These are phyloP conservation scores for Octodonta nipae DNA, from an alignment of 2,888 invertebrate genomes.

Conservation along the genomic window DNA sequence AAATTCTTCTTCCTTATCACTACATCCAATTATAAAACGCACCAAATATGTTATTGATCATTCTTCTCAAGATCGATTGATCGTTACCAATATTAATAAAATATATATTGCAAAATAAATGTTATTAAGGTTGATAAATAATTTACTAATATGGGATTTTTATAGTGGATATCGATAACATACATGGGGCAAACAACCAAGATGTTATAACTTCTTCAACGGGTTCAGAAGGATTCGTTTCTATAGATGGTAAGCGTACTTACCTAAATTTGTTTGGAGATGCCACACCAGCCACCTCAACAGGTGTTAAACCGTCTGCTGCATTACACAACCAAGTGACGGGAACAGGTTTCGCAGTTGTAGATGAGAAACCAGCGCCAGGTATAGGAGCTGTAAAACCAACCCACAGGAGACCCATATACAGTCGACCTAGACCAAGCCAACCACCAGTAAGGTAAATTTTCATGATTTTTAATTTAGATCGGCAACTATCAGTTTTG, in stretches of 20 bases:
- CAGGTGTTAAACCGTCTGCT: conserved; percentile 28
- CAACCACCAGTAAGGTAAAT: conserved; percentile 55
- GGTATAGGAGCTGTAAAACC: conserved; percentile 28
- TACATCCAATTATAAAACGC: no score
- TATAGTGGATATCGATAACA: conserved; percentile 42
- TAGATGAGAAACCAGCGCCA: conserved; percentile 39
- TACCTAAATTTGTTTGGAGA: conserved; percentile 75
- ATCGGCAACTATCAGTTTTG: no score
- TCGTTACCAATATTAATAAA: no score
- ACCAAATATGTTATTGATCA: no score
- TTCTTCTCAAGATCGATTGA: no score
- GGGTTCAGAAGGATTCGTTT: conserved; percentile 75
- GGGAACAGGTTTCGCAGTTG: conserved; percentile 55
- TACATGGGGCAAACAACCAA: conserved; percentile 19
- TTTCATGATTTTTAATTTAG: no score
- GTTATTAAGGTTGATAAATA: no score
- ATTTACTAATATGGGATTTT: no score
- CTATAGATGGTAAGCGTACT: conserved; percentile 80
- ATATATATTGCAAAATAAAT: no score
- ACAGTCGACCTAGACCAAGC: conserved; percentile 39
- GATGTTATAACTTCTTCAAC: conserved; percentile 71
- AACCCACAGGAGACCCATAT: conserved; percentile 41
- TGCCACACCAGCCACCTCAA: conserved; percentile 18
- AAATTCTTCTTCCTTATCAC: no score
- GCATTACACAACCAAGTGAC: conserved; percentile 34